Evolutionary conservation across 2,113 vertebrate genomes (phyloP).

Genomic region (Sciurus niger): DNA sequence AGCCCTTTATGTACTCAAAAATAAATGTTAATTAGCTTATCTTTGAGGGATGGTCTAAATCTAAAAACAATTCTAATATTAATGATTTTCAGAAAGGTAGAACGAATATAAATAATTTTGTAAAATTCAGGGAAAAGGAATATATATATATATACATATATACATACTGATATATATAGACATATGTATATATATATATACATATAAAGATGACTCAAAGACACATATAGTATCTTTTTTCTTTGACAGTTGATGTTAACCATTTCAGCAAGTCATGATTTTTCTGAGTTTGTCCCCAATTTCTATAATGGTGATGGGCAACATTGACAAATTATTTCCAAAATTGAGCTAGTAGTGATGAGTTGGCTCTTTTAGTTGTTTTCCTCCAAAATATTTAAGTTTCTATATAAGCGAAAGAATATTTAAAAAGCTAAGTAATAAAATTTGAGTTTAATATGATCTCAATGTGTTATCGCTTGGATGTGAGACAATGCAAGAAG

Average conservation of each 20-base stretch:
- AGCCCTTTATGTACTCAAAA: neutral
- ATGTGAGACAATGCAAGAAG: too few species aligned
- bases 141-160: too few species aligned
- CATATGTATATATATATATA: neutral
- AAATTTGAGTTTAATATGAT: neutral
- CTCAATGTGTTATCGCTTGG: neutral
- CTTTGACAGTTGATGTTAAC: neutral
- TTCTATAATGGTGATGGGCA: neutral
- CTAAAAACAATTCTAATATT: neutral
- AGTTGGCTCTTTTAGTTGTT: neutral
- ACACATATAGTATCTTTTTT: neutral
- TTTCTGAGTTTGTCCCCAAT: neutral
- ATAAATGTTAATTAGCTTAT: neutral
- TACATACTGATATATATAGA: neutral
- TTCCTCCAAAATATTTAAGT: neutral
- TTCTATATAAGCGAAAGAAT: neutral
- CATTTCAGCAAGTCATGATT: neutral
- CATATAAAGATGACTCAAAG: neutral
- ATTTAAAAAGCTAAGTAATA: neutral
- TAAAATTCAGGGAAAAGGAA: neutral
- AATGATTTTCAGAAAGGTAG: neutral
- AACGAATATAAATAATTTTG: neutral
- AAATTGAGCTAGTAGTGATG: neutral
- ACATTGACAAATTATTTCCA: neutral
- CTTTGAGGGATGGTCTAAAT: neutral